Evolutionary conservation across 2,888 invertebrate genomes (phyloP), one percentile per base, ranked within the genome.

Genomic region (Limnephilus auricula): DNA sequence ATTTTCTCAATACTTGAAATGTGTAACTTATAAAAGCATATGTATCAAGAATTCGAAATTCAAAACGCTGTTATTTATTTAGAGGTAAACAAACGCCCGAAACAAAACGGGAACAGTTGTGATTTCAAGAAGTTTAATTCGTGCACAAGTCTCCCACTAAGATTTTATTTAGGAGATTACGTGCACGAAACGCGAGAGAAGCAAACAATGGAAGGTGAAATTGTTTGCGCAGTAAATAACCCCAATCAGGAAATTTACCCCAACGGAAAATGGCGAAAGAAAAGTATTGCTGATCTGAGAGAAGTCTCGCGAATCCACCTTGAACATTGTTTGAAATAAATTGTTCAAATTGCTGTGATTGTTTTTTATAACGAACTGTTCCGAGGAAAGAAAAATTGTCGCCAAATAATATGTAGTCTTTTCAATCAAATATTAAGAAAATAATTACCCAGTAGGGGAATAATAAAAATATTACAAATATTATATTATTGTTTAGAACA

Each of bases 211-310:
- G 65, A 65, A 65, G 65, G 65, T n/a, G 65, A 65, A 65, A 65
- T 65, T 65, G 65, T 65, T 65, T 65, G 65, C 65, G 65, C 65
- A 65, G 65, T 65, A 65, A 65, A 65, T 65, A 65, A 65, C 65
- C 65, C 65, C 65, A 65, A 65, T 65, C 65, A 65, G 65, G 25
- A 25, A 65, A 65, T 25, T 65, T 65, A 65, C 65, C 25, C 25
- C 25, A n/a, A 25, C 65, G 2, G 65, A 65, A 65, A 65, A 65
- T n/a, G 25, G 65, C 65, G 65, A 65, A 25, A 25, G 65, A 65
- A 65, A 65, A 65, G 65, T 65, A 65, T 65, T 65, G 65, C 65
- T 25, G 65, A 65, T 65, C 65, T 65, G 65, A 65, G 65, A 65
- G 65, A 65, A 65, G n/a, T 65, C 65, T 65, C 65, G 25, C 65